phyloP scores from a whole-genome alignment of 2,113 vertebrate species.

The Clarias magur region DNA sequence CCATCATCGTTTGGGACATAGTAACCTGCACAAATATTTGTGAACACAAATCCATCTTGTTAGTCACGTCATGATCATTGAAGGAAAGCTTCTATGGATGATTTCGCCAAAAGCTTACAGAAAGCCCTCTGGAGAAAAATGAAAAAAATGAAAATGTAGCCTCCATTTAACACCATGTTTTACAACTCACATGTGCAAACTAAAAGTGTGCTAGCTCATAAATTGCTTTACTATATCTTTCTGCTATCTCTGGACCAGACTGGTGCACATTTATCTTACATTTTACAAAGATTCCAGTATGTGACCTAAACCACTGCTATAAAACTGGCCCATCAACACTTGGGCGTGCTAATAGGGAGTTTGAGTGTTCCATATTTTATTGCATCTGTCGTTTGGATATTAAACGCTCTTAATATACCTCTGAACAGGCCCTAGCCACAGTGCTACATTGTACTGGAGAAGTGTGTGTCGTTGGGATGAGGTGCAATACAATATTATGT shows the following conservation, averaged over 20 bases:
- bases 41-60: not conserved
- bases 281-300: constrained; percentile 34
- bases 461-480: not conserved
- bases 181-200: constrained; percentile 35
- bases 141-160: not conserved
- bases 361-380: constrained; percentile 54
- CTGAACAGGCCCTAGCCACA: constrained; percentile 37
- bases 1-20: constrained; percentile 96
- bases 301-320: constrained; percentile 38
- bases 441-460: not conserved
- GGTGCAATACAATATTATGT: not conserved
- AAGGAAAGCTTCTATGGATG: not conserved
- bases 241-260: constrained; percentile 1
- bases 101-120: constrained; percentile 10
- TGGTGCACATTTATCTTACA: constrained; percentile 20
- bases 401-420: constrained; percentile 54
- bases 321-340: constrained; percentile 47
- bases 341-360: constrained; percentile 39
- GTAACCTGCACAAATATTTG: constrained; percentile 77
- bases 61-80: not conserved
- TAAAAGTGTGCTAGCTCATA: constrained; percentile 30
- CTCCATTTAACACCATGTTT: constrained; percentile 25
- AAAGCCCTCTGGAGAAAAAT: constrained; percentile 1
- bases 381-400: constrained; percentile 45
- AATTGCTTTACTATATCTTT: constrained; percentile 26